Percentiles rank a stretch among this genome's conserved stretches.
Conservation (phyloP, 2,888 invertebrate genomes). For the Mythimna lalbum region DNA sequence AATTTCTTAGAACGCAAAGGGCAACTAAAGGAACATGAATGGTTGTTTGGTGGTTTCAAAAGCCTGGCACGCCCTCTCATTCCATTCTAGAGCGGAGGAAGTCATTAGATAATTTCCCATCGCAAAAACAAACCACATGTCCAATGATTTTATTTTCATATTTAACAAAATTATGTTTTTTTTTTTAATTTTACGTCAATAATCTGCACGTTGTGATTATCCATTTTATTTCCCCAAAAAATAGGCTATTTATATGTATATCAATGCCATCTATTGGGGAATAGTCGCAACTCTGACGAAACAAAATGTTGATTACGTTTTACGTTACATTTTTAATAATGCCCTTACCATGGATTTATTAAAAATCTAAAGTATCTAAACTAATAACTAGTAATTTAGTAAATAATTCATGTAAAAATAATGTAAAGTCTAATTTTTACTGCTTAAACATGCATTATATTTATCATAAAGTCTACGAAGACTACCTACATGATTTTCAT, state of each 20-base stretch:
- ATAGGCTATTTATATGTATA: neutral
- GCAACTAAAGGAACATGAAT: too few species aligned
- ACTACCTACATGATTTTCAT: neutral
- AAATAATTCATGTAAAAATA: neutral
- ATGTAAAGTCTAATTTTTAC: rapidly evolving
- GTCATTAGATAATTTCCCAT: too few species aligned
- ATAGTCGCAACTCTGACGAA: constrained; percentile 21
- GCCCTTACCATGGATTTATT: neutral
- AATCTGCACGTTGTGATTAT: neutral
- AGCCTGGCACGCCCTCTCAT: too few species aligned
- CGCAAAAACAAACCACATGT: too few species aligned
- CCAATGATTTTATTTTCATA: too few species aligned
- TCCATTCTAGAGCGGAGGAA: too few species aligned
- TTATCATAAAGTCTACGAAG: neutral
- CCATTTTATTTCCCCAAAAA: neutral
- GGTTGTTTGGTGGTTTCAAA: too few species aligned
- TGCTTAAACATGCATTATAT: too few species aligned
- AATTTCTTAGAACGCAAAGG: too few species aligned
- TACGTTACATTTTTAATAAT: neutral
- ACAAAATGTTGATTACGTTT: neutral
- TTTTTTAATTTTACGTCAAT: too few species aligned
- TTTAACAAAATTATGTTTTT: too few species aligned
- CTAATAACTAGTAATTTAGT: neutral
- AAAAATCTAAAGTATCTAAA: neutral
- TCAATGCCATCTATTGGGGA: constrained; percentile 43